These are phyloP conservation scores for Oligia strigilis DNA, from an alignment of 2,888 invertebrate species.

Conservation along the genomic window DNA sequence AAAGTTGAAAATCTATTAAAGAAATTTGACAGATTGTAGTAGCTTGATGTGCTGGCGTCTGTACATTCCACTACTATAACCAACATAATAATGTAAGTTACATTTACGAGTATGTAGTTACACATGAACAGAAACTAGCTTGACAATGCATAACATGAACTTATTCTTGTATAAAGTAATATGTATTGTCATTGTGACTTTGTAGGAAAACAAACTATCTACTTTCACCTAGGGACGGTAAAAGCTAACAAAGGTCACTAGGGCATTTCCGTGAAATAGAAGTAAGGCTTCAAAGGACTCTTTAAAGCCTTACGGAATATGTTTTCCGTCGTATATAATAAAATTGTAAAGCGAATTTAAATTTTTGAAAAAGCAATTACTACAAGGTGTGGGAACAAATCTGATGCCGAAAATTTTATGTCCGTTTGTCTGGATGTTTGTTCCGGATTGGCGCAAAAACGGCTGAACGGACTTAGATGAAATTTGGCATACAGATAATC, in stretches of 20 bases:
- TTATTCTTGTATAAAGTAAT: conserved; percentile 11
- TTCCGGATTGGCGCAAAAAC: neutral
- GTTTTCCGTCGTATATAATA: neutral
- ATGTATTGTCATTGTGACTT: conserved; percentile 3
- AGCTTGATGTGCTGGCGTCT: no score
- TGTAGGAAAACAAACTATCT: conserved; percentile 14
- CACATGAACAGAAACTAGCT: conserved; percentile 1
- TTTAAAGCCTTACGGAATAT: neutral
- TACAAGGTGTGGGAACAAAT: neutral
- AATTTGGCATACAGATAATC: neutral
- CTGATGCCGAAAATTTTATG: neutral
- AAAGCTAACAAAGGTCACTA: conserved; percentile 8
- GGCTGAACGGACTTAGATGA: neutral
- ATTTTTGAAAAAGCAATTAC: neutral
- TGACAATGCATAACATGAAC: neutral
- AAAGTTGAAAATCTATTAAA: no score
- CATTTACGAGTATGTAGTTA: neutral
- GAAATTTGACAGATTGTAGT: no score
- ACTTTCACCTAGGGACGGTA: neutral
- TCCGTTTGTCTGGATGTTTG: neutral
- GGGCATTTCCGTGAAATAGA: neutral
- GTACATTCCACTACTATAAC: neutral
- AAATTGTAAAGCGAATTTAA: neutral
- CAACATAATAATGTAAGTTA: neutral
- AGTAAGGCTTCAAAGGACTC: neutral